Evolutionary conservation across 2,797 vertebrate species (phyloP), one percentile per base, ranked within the genome.

Genomic region (Sebastes umbrosus): DNA sequence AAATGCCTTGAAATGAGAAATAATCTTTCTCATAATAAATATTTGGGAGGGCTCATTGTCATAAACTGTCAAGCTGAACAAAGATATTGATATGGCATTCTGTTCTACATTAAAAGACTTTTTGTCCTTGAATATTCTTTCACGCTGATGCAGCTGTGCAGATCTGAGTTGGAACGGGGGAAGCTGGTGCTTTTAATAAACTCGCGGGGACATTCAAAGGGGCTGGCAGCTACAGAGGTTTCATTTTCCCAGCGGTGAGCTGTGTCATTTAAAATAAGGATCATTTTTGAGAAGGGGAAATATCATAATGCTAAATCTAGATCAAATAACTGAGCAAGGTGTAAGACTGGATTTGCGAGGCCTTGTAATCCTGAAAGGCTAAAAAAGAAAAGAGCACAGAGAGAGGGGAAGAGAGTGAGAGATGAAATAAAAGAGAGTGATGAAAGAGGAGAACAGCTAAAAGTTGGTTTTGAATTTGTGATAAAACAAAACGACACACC

Each of bases 151-250:
- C 91, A 92, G 93, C 92, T 93, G 93, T 89, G 88, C 90, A 85
- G 90, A 88, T 85, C 88, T 20, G 86, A 90, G 87, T 84, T 88
- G 90, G 87, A 93, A 91, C 75, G 20, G 50, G 77, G 91, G 88
- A 91, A 92, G 92, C 93, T 89, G 93, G 91, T 93, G 90, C 94
- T 94, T 94, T 94, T 94, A 95, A 95, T 95, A 94, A 94, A 94
- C 92, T 93, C 92, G 73, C 85, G 72, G 91, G 91, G 91, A 94
- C 93, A 93, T 93, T 93, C 87, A 92, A 93, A 93, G 88, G 90
- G 90, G 88, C 91, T 94, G 93, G 94, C 94, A 94, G 93, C 92
- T 68, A 89, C 77, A 75, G 87, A 88, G 92, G 90, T 93, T 95
- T 94, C 88, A 94, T 94, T 94, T 94, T 93, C 92, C 87, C 92